Conservation (phyloP, 2,888 invertebrate genomes). For the Diachrysia chrysitis region DNA sequence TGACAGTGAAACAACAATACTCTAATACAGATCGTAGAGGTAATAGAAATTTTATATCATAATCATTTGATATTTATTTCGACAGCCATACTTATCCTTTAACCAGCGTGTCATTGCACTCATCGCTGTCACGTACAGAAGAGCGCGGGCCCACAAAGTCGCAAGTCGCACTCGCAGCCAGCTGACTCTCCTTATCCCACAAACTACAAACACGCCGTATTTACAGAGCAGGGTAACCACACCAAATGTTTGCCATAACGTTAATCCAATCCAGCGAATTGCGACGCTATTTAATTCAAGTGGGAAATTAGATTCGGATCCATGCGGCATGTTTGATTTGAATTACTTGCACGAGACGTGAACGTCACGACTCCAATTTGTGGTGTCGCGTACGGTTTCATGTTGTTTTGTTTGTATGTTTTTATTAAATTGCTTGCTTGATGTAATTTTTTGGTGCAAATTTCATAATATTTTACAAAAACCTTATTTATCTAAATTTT, state of each 20-base stretch:
- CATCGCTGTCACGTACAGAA: not conserved
- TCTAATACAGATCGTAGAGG: too few relatives aligned
- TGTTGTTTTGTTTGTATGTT: slow-evolving; percentile 43
- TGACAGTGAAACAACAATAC: too few relatives aligned
- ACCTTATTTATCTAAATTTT: not conserved
- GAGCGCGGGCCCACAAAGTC: not conserved
- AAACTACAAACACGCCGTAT: slow-evolving; percentile 45
- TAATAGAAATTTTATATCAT: too few relatives aligned
- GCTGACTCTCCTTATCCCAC: slow-evolving; percentile 19
- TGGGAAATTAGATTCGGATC: slow-evolving; percentile 81
- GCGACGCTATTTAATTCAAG: slow-evolving; percentile 77
- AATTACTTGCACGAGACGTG: slow-evolving; percentile 68
- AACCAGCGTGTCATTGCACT: not conserved
- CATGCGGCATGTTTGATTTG: slow-evolving; percentile 79
- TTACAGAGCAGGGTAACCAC: slow-evolving; percentile 59
- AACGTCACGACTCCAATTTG: slow-evolving; percentile 60
- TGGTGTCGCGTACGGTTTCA: slow-evolving; percentile 47
- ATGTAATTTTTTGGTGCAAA: not conserved
- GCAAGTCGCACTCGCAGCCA: not conserved
- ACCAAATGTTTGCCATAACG: slow-evolving; percentile 68
- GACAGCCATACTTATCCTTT: not conserved
- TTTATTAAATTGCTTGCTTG: slow-evolving; percentile 13
- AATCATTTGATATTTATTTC: too few relatives aligned
- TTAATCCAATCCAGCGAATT: slow-evolving; percentile 77
- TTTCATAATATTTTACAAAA: not conserved